Evolutionary conservation across 2,113 vertebrate genomes (phyloP).

Genomic region (Poeciliopsis retropinna): DNA sequence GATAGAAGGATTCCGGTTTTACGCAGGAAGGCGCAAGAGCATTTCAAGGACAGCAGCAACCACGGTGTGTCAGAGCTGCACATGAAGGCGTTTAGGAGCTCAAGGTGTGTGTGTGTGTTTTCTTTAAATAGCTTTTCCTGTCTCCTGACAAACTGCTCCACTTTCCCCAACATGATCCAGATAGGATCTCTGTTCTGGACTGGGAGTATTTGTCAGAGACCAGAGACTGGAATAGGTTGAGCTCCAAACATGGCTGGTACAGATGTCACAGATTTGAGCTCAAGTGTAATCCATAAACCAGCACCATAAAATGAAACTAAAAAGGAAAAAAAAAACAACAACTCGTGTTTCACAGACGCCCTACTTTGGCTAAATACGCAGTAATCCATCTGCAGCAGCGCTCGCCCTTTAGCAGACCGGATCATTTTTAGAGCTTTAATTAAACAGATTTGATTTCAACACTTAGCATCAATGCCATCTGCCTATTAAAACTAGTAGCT

Average conservation of each 20-base stretch:
- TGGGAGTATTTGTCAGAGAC: constrained; percentile 61
- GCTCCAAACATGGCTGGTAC: constrained; percentile 36
- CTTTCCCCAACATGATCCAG: constrained; percentile 39
- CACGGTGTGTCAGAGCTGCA: not conserved
- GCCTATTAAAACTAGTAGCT: not conserved
- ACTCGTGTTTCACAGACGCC: constrained; percentile 33
- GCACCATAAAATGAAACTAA: constrained; percentile 41
- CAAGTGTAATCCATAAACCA: constrained; percentile 65
- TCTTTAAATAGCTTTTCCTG: constrained; percentile 39
- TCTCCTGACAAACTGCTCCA: constrained; percentile 28
- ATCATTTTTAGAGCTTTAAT: constrained; percentile 27
- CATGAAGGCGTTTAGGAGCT: not conserved
- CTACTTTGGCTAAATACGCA: constrained; percentile 59
- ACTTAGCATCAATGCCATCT: constrained; percentile 16
- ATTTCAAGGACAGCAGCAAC: constrained; percentile 2
- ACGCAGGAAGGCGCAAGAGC: not conserved
- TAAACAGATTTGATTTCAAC: constrained; percentile 55
- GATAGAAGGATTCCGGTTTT: not conserved
- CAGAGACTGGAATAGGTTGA: constrained; percentile 45
- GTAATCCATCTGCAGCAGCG: constrained; percentile 48
- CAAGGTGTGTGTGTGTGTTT: constrained; percentile 20
- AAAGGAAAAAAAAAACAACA: constrained; percentile 29
- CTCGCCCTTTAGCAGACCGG: constrained; percentile 11
- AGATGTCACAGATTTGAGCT: constrained; percentile 63
- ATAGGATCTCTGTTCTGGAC: constrained; percentile 20